Evolutionary conservation across 2,888 invertebrate species (phyloP), one percentile per base, ranked within the genome.

Genomic region (Gonocerus acuteangulatus): DNA sequence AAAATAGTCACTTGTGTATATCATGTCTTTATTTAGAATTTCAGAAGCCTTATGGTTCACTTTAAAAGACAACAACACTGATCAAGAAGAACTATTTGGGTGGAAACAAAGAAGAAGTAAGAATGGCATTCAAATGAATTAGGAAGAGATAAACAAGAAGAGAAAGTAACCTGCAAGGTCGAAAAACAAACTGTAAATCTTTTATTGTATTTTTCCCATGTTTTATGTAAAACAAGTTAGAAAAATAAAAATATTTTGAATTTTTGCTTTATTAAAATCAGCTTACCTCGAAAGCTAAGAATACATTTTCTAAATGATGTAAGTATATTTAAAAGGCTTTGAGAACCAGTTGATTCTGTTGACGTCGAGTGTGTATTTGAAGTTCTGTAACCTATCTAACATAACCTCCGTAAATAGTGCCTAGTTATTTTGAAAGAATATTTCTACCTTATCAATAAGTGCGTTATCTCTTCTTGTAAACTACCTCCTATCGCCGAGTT

Each of bases 311-410:
- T 15, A 47, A 4, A 18, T 47, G 7, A 16, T 16, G 7, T 21
- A 3, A 9, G n/a, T 16, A 52, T 32, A 52, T 52, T 39, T 0
- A 27, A 56, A 27, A 45, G 56, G 56, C 56, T 27, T 22, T 56
- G 56, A 45, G 18, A 45, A 56, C 56, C 56, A 56, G 56, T 56
- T 56, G 56, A 22, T 56, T 56, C 52, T 44, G 56, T 56, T 56
- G 56, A 56, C 56, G 54, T 56, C 32, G 42, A n/a, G n/a, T 23
- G 32, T 19, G 39, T 34, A 36, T 52, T 56, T 56, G 44, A 45
- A 56, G 45, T 45, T 18, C 22, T 56, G 45, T 39, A 56, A 56
- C 56, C 56, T 56, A 56, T 27, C 56, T n/a, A 52, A 45, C 45
- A 56, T 56, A 56, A 56, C 56, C 56, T 56, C 44, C 36, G 19